Evolutionary conservation across 37 sponge, comb jelly and placozoan species (phyloP), one percentile per base, ranked within the genome.

Genomic region (Spongia lamella): DNA sequence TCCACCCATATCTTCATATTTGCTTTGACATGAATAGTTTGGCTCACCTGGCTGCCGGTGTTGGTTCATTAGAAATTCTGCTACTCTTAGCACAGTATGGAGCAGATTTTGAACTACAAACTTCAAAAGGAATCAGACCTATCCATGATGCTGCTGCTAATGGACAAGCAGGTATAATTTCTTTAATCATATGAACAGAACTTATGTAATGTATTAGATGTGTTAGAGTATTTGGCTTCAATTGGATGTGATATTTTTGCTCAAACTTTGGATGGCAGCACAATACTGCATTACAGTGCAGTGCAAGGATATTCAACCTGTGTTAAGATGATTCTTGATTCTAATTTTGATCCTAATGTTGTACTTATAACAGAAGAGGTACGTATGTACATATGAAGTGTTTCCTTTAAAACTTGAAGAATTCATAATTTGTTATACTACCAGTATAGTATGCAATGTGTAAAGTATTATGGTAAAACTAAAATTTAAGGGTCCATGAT

Each of bases 261-360:
- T 3, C 34, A 29, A 31, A 61, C 76, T 5, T 61, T 39, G 17
- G 40, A 27, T 22, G 61, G 67, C 1, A 50, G 80, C 62, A 84
- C 90, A 13, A 63, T 86, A 21, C 78, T 89, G 14, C 90, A 89
- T 80, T 89, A 81, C 59, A 81, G 81, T 66, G 86, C 78, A 13
- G 60, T 73, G 26, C 87, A 74, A 1, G 79, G 78, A 3, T 78
- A 90, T 36, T 22, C 17, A 26, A 59, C 73, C 1, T 78, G 86
- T 47, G 79, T 81, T 9, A 53, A 73, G 56, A 27, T 85, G 17
- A 56, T 90, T 52, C 57, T 90, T 11, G 63, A 81, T 37, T 60
- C 49, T 60, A 79, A 83, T 1, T 81, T 83, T 26, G 57, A 89
- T 31, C 47, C 84, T 52, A 89, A 89, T 76, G 68, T 77, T 29